Evolutionary conservation across 2,888 invertebrate genomes (phyloP).

Genomic region (Cinara cedri): DNA sequence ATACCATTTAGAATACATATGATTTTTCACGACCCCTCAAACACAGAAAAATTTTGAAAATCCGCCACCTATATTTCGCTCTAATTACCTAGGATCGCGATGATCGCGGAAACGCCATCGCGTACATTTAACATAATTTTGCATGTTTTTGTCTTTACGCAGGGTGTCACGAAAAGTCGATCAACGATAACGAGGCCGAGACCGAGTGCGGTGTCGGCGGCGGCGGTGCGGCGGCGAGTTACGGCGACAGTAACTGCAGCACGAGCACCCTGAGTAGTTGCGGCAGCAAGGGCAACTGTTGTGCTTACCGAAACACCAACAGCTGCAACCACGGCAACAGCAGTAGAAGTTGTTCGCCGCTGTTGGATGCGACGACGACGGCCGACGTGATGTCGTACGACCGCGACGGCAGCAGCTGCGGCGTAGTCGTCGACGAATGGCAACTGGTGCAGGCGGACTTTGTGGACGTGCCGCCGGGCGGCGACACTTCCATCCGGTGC

Average conservation of each 20-base stretch:
- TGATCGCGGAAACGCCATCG: too few relatives aligned
- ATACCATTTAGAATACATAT: too few relatives aligned
- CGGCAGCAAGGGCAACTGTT: neutral
- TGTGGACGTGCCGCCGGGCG: neutral
- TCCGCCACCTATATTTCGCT: too few relatives aligned
- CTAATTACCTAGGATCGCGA: too few relatives aligned
- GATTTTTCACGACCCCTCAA: too few relatives aligned
- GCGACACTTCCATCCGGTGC: constrained; percentile 44
- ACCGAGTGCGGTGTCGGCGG: neutral
- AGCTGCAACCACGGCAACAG: neutral
- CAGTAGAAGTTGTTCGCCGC: constrained; percentile 3
- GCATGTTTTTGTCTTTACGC: too few relatives aligned
- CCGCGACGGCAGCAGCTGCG: neutral
- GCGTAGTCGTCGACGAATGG: constrained; percentile 7
- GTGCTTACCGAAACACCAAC: constrained; percentile 2
- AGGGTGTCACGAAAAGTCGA: constrained; percentile 44
- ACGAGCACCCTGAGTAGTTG: neutral
- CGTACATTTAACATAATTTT: too few relatives aligned
- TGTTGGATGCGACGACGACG: neutral
- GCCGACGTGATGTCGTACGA: neutral
- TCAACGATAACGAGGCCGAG: constrained; percentile 3
- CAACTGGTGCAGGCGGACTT: constrained; percentile 25
- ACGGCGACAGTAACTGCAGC: neutral
- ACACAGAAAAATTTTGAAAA: too few relatives aligned
- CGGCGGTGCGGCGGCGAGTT: neutral